A percentile compares a stretch with the other conserved stretches of the same genome.
These are phyloP conservation scores for Meliscaeva auricollis DNA, from an alignment of 2,888 invertebrate species.

Conservation along the genomic window DNA sequence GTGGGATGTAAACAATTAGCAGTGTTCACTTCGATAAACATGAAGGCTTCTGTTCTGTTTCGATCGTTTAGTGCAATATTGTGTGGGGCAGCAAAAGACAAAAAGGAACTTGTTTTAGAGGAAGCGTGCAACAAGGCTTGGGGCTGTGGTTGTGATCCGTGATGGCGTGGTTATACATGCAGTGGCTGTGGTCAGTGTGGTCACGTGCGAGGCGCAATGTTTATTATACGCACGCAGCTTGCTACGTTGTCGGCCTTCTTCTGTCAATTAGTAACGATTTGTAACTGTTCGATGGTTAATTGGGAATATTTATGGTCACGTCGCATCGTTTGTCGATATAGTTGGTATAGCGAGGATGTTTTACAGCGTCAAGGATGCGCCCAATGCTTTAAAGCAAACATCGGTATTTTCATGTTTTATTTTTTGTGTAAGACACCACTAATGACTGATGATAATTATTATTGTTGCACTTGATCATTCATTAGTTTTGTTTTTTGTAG, in stretches of 20 bases:
- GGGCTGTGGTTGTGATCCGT: background rate
- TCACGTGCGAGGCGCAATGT: constrained; percentile 48
- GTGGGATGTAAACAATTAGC: constrained; percentile 76
- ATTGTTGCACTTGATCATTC: constrained; percentile 56
- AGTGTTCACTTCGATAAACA: constrained; percentile 30
- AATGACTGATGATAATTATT: constrained; percentile 60
- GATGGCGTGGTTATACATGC: background rate
- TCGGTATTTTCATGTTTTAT: constrained; percentile 47
- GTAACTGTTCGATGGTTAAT: constrained; percentile 78
- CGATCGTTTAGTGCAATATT: constrained; percentile 67
- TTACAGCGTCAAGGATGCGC: constrained; percentile 66
- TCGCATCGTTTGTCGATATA: constrained; percentile 26
- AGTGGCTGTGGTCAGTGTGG: constrained; percentile 27
- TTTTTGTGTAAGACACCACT: background rate
- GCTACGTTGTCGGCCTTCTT: constrained; percentile 55
- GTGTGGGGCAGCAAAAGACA: constrained; percentile 18
- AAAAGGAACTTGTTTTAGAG: constrained; percentile 76
- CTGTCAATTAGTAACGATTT: constrained; percentile 81
- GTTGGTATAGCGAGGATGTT: constrained; percentile 53
- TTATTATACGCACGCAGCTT: constrained; percentile 38
- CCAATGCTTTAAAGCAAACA: background rate
- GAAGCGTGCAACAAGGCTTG: constrained; percentile 45
- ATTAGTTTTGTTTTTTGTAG: constrained; percentile 41
- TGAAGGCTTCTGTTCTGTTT: constrained; percentile 27
- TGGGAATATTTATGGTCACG: constrained; percentile 75